Conservation (phyloP, 2,888 invertebrate genomes). For the Oligia latruncula region DNA sequence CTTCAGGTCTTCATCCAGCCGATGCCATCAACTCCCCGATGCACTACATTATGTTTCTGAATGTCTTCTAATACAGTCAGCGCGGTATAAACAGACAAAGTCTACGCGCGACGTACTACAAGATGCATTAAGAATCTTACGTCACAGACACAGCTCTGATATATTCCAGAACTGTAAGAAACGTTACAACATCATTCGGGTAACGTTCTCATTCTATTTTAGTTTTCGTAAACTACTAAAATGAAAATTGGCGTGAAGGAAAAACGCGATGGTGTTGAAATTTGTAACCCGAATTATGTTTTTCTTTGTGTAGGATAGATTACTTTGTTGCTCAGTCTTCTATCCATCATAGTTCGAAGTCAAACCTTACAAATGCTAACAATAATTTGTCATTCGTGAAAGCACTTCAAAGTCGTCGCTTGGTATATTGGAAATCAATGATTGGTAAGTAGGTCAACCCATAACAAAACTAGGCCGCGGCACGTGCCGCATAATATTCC, state of each 20-base stretch:
- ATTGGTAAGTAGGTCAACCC: conserved; percentile 47
- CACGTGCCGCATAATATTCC: conserved; percentile 21
- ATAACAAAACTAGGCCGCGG: conserved; percentile 42
- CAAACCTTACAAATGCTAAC: background rate
- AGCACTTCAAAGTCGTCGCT: conserved; percentile 21
- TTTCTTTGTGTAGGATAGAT: conserved; percentile 10
- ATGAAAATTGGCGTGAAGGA: conserved; percentile 19
- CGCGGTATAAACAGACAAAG: conserved; percentile 54
- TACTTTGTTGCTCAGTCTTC: background rate
- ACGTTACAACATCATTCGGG: conserved; percentile 48
- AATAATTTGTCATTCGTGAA: conserved; percentile 30
- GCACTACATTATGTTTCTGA: conserved; percentile 72
- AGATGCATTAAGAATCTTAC: conserved; percentile 86
- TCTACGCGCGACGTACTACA: conserved; percentile 78
- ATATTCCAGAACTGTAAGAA: conserved; percentile 58
- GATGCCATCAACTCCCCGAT: conserved; percentile 20
- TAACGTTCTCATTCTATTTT: conserved; percentile 51
- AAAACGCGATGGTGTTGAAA: conserved; percentile 11
- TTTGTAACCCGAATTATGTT: conserved; percentile 26
- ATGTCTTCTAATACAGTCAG: conserved; percentile 72
- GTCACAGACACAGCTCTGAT: conserved; percentile 62
- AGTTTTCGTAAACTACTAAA: conserved; percentile 30
- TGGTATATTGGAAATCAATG: conserved; percentile 55
- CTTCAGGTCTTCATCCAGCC: conserved; percentile 38
- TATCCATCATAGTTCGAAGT: background rate